A percentile compares a stretch with the other conserved stretches of the same genome.
Evolutionary conservation across 2,888 invertebrate species (phyloP).

Genomic region (Drosophila diplacantha): DNA sequence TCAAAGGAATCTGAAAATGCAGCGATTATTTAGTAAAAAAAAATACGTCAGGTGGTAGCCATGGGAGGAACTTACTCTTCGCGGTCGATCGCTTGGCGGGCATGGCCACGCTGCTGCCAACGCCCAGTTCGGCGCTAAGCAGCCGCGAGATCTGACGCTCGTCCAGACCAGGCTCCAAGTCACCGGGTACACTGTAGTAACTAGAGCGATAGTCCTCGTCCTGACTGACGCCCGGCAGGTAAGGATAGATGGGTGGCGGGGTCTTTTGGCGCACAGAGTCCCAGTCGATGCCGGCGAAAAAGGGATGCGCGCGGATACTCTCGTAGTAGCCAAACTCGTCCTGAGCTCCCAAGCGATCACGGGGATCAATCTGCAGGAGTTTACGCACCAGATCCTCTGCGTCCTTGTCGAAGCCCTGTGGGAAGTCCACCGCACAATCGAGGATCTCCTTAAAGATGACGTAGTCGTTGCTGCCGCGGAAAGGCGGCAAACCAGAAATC

Average conservation of each 20-base stretch:
- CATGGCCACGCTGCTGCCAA: conserved; percentile 59
- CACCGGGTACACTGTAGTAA: conserved; percentile 85
- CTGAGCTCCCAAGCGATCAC: conserved; percentile 87
- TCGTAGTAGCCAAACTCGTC: conserved; percentile 85
- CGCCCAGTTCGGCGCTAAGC: conserved; percentile 84
- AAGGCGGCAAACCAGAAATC: conserved; percentile 94
- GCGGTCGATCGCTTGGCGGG: conserved; percentile 60
- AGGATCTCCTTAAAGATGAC: conserved; percentile 97
- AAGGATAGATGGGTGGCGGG: conserved; percentile 90
- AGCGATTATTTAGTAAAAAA: not conserved
- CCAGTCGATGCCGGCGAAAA: conserved; percentile 91
- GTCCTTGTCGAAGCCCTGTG: conserved; percentile 90
- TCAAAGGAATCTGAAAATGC: conserved; percentile 81
- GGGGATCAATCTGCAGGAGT: conserved; percentile 89
- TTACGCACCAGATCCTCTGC: conserved; percentile 93
- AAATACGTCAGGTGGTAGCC: not conserved
- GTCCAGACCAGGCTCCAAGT: conserved; percentile 92
- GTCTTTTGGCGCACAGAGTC: conserved; percentile 86
- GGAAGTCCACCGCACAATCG: conserved; percentile 93
- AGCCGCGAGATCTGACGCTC: conserved; percentile 88
- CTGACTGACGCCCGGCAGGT: conserved; percentile 84
- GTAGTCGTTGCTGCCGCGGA: conserved; percentile 95
- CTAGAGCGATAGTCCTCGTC: conserved; percentile 83
- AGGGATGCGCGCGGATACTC: conserved; percentile 90
- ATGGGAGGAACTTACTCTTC: conserved; percentile 48